Conservation (phyloP, 1,140 invertebrate genomes). For the Protaetia brevitarsis region DNA sequence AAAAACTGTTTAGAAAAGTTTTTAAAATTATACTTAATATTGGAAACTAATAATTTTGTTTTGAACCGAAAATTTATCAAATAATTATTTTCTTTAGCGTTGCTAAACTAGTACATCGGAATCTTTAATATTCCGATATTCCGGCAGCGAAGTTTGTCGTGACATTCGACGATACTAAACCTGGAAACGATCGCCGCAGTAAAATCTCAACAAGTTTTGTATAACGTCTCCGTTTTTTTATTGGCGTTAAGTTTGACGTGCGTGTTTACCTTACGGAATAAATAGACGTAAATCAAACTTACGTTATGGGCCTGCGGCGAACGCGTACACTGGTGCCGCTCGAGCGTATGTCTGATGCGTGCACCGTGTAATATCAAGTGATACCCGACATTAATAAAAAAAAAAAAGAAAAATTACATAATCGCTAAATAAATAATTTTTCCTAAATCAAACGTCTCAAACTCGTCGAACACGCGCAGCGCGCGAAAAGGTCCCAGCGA, state of each 20-base stretch:
- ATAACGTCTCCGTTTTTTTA: constrained; percentile 13
- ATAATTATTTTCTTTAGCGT: too few relatives aligned
- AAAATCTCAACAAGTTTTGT: constrained; percentile 8
- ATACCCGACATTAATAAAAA: not conserved
- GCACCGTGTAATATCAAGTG: constrained; percentile 1
- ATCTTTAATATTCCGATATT: too few relatives aligned
- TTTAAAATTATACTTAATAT: too few relatives aligned
- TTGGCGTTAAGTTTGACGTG: constrained; percentile 13
- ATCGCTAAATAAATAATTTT: not conserved
- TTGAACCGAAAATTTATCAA: too few relatives aligned
- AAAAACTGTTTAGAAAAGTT: too few relatives aligned
- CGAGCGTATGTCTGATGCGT: not conserved
- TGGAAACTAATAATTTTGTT: too few relatives aligned
- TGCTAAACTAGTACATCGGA: too few relatives aligned
- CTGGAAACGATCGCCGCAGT: constrained; percentile 6
- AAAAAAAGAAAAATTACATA: not conserved
- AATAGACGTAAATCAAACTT: constrained; percentile 11
- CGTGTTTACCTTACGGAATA: constrained; percentile 7
- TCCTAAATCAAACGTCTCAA: too few relatives aligned
- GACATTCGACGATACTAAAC: too few relatives aligned
- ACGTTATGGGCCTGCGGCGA: not conserved
- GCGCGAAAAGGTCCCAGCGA: too few relatives aligned
- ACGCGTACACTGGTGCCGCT: not conserved
- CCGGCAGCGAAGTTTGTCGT: too few relatives aligned
- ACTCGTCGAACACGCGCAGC: too few relatives aligned